phyloP scores from a whole-genome alignment of 2,113 vertebrate genomes.

The Corythaixoides concolor region DNA sequence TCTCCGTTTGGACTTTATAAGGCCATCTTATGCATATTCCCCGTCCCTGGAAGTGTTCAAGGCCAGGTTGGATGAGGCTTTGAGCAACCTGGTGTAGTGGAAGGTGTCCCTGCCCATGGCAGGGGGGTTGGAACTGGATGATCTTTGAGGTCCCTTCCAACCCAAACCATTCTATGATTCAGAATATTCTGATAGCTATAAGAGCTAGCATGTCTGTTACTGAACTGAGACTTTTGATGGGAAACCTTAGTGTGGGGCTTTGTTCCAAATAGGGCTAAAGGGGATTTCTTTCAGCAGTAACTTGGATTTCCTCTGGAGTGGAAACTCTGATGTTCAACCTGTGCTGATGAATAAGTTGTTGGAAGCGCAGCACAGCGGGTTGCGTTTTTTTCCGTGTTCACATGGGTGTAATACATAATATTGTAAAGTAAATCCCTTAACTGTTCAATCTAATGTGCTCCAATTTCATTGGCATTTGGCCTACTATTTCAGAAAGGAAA shows the following conservation, averaged over 20 bases:
- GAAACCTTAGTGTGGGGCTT: not conserved
- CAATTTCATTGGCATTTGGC: not conserved
- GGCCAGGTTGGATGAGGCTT: no score
- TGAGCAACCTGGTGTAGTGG: no score
- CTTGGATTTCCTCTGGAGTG: not conserved
- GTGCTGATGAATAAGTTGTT: not conserved
- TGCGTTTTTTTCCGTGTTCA: not conserved
- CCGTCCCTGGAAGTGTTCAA: no score
- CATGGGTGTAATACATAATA: not conserved
- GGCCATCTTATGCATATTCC: not conserved
- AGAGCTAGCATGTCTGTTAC: not conserved
- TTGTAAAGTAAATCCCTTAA: conserved; percentile 1
- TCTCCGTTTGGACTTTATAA: not conserved
- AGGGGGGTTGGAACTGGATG: no score
- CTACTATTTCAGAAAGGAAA: not conserved
- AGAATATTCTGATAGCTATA: not conserved
- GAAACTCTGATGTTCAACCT: not conserved
- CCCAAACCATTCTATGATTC: no score
- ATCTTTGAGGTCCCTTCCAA: no score
- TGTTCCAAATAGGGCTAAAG: not conserved
- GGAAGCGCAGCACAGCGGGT: not conserved
- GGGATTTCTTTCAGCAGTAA: not conserved
- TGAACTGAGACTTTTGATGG: not conserved
- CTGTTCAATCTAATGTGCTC: not conserved
- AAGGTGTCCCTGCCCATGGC: no score